Evolutionary conservation across 1,140 invertebrate genomes (phyloP).

Genomic region (Pseudomyrmex cubaensis): DNA sequence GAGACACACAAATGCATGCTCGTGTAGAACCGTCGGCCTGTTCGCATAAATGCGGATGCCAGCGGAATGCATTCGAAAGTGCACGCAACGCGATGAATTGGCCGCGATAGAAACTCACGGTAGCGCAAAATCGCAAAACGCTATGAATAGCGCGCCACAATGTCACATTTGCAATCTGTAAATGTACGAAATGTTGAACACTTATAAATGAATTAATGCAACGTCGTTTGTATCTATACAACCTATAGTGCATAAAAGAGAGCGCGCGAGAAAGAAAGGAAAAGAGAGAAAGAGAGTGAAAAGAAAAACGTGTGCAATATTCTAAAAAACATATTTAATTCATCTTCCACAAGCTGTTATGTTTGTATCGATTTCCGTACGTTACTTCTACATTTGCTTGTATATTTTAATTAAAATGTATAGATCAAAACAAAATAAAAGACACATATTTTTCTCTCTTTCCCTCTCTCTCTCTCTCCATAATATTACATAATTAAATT

Average conservation of each 20-base stretch:
- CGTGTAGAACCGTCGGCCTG: constrained; percentile 30
- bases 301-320: no score
- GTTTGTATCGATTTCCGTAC: no score
- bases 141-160: constrained; percentile 52
- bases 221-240: not conserved
- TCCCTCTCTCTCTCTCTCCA: no score
- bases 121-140: constrained; percentile 51
- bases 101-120: constrained; percentile 53
- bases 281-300: no score
- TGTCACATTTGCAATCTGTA: constrained; percentile 53
- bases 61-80: constrained; percentile 55
- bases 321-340: no score
- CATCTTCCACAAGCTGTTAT: no score
- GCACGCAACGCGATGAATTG: constrained; percentile 53
- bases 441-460: no score
- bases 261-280: not conserved
- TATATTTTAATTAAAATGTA: no score
- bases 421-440: no score
- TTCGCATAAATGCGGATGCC: constrained; percentile 42
- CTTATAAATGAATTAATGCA: constrained; percentile 55
- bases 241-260: constrained; percentile 1
- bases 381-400: no score
- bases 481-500: no score
- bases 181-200: constrained; percentile 43
- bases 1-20: constrained; percentile 23